Evolutionary conservation across 2,113 vertebrate species (phyloP).

Genomic region (Corythornis madagascariensis): DNA sequence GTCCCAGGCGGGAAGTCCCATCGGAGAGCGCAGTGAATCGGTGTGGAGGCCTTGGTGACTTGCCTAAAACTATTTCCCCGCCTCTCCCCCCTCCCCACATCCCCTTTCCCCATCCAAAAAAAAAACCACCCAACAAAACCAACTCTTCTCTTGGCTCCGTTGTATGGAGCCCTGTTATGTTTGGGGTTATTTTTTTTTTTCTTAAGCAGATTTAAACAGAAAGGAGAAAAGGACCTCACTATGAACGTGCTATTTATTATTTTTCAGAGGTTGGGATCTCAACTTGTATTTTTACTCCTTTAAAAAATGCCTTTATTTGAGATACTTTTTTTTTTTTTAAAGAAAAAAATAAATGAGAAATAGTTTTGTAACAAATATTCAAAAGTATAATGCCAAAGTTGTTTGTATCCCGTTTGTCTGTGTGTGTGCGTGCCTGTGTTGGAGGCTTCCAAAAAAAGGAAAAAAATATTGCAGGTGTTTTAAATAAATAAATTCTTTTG

Average conservation of each 20-base stretch:
- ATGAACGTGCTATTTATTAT: conserved; percentile 73
- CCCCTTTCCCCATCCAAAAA: not conserved
- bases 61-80: conserved; percentile 27
- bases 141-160: conserved; percentile 80
- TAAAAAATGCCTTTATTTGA: conserved; percentile 73
- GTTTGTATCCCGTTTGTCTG: conserved; percentile 62
- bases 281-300: conserved; percentile 80
- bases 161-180: conserved; percentile 80
- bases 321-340: conserved; percentile 74
- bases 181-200: not conserved
- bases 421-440: conserved; percentile 60
- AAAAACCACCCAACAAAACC: not conserved
- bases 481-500: conserved; percentile 72
- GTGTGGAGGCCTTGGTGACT: conserved; percentile 93
- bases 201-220: conserved; percentile 40
- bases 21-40: conserved; percentile 81
- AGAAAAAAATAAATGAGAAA: conserved; percentile 56
- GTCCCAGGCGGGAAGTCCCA: conserved; percentile 80
- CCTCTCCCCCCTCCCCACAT: not conserved
- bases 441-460: conserved; percentile 31
- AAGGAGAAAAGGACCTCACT: conserved; percentile 41
- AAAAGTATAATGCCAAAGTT: conserved; percentile 89
- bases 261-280: conserved; percentile 85
- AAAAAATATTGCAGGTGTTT: conserved; percentile 56
- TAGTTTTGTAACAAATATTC: conserved; percentile 91